Conservation (phyloP, 2,888 invertebrate genomes). For the Cordylochernes scorpioides region DNA sequence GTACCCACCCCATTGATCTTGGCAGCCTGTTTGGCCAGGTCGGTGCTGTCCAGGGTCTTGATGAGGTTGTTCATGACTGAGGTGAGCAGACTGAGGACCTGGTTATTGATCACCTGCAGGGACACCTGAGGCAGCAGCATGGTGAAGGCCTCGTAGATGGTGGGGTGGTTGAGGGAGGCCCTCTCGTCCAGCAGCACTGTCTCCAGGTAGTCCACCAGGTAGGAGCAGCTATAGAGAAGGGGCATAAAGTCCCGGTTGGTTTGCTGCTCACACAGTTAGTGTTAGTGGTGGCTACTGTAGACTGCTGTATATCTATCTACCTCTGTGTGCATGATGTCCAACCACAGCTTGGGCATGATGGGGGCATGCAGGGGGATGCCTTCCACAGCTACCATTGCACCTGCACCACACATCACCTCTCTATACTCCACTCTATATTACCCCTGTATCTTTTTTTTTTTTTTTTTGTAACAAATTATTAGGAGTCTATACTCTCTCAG, state of each 20-base stretch:
- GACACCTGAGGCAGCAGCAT: constrained; percentile 61
- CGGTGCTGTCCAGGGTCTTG: constrained; percentile 8
- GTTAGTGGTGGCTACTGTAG: too few relatives aligned
- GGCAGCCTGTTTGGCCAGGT: constrained; percentile 9
- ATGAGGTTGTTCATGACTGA: constrained; percentile 10
- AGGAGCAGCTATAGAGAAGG: constrained; percentile 49
- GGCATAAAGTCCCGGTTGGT: constrained; percentile 52
- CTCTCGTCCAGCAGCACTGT: constrained; percentile 66
- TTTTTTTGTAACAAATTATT: too few relatives aligned
- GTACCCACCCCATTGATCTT: constrained; percentile 13
- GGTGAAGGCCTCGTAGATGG: constrained; percentile 59
- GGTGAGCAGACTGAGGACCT: constrained; percentile 16
- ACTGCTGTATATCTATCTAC: constrained; percentile 23
- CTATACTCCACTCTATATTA: too few relatives aligned
- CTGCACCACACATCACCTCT: too few relatives aligned
- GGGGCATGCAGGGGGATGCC: constrained; percentile 60
- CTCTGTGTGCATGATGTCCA: constrained; percentile 51
- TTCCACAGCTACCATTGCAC: constrained; percentile 62
- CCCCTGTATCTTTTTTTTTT: too few relatives aligned
- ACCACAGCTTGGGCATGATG: constrained; percentile 71
- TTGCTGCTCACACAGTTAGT: too few relatives aligned
- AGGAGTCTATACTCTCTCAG: too few relatives aligned
- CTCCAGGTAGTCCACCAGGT: constrained; percentile 65
- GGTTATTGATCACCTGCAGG: constrained; percentile 32
- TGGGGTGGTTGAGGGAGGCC: constrained; percentile 49